Conservation (phyloP, 2,888 invertebrate species). For the Cancer borealis region DNA sequence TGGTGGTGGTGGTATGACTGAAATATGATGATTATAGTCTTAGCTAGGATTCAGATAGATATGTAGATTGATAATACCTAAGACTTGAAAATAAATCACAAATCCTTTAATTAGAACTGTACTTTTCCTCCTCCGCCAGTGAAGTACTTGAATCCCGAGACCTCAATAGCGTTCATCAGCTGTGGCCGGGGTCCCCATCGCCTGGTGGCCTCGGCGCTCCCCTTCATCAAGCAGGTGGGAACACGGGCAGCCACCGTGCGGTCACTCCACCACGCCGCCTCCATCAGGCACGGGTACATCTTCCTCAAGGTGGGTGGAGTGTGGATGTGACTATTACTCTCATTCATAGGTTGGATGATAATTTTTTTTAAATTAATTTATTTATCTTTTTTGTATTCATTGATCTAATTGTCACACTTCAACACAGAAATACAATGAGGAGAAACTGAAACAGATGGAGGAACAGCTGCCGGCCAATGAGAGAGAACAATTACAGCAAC, state of each 20-base stretch:
- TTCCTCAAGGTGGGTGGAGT: constrained; percentile 55
- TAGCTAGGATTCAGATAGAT: no score
- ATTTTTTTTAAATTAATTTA: background rate
- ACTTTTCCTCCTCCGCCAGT: background rate
- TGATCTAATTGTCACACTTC: background rate
- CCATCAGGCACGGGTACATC: constrained; percentile 59
- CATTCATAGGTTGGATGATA: background rate
- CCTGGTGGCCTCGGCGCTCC: constrained; percentile 61
- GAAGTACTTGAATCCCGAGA: constrained; percentile 51
- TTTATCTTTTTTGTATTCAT: background rate
- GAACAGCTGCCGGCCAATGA: constrained; percentile 17
- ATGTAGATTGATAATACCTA: no score
- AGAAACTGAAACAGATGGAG: constrained; percentile 51
- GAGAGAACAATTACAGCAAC: background rate
- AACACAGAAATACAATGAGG: constrained; percentile 51
- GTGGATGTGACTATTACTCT: no score
- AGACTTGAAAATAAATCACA: background rate
- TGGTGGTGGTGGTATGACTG: background rate
- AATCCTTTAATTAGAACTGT: no score
- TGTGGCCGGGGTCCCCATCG: constrained; percentile 50
- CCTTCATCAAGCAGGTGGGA: constrained; percentile 56
- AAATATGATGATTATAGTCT: no score
- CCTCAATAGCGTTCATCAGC: constrained; percentile 57
- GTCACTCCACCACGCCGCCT: constrained; percentile 50
- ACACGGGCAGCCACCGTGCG: constrained; percentile 41